Evolutionary conservation across 2,113 vertebrate genomes (phyloP).

Genomic region (Motacilla alba): DNA sequence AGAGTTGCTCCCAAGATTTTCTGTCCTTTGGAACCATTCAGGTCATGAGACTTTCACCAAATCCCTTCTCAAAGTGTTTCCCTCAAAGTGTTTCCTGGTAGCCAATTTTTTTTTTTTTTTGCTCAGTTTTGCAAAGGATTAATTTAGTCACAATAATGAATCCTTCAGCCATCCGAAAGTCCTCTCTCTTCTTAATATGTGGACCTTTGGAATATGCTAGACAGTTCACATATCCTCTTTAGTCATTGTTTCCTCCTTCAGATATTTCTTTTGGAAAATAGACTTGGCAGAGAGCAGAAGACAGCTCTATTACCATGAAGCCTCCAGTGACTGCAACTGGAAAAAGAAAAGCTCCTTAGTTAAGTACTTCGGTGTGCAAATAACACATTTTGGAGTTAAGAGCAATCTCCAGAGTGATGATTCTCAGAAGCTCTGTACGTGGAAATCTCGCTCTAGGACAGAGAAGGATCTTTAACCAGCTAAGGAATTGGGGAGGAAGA

Average conservation of each 20-base stretch:
- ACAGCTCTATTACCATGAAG: constrained; percentile 36
- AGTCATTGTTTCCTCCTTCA: constrained; percentile 53
- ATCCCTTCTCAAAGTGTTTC: neutral
- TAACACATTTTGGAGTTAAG: constrained; percentile 2
- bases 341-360: constrained; percentile 17
- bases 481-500: neutral
- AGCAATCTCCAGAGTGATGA: neutral
- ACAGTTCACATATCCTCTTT: constrained; percentile 22
- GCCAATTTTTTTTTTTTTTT: neutral
- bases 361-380: constrained; percentile 46
- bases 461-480: neutral
- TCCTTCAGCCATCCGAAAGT: neutral
- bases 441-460: neutral
- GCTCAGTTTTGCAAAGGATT: neutral
- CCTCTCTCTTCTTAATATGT: neutral
- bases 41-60: neutral
- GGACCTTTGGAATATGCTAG: neutral
- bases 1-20: neutral
- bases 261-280: constrained; percentile 57
- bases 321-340: constrained; percentile 42
- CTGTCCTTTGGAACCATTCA: neutral
- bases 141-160: neutral
- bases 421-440: neutral
- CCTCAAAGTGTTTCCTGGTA: neutral
- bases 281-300: constrained; percentile 36